Percentiles rank a stretch among this genome's conserved stretches.
These are phyloP conservation scores for Sebastes goodei DNA, from an alignment of 2,797 vertebrate species.

Conservation along the genomic window DNA sequence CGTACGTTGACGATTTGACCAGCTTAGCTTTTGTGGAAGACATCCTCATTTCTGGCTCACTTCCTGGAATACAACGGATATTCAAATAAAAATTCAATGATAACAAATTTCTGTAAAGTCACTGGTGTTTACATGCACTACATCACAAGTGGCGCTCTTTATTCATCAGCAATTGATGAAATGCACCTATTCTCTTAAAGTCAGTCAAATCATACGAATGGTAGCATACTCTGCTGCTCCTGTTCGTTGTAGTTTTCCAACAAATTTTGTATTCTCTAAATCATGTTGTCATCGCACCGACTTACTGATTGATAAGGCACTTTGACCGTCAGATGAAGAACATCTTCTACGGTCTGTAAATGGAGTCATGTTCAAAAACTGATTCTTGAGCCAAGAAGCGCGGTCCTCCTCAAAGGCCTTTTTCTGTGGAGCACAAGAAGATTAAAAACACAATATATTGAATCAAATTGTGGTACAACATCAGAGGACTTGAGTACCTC, in stretches of 20 bases:
- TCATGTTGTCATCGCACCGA: background rate
- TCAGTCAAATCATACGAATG: background rate
- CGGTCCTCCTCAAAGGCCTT: conserved; percentile 83
- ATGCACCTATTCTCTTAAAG: background rate
- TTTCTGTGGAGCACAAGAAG: conserved; percentile 64
- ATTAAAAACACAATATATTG: background rate
- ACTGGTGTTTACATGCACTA: background rate
- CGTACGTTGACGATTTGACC: conserved; percentile 58
- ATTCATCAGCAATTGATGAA: background rate
- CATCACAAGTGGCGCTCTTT: background rate
- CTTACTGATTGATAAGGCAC: conserved; percentile 82
- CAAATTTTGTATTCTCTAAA: background rate
- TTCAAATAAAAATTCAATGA: background rate
- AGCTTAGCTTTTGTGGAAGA: conserved; percentile 60
- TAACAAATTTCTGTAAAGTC: background rate
- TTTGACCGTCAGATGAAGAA: conserved; percentile 74
- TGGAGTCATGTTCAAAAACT: conserved; percentile 85
- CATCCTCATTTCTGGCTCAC: conserved; percentile 77
- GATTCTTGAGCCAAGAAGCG: conserved; percentile 83
- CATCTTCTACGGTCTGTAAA: conserved; percentile 78
- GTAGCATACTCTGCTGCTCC: background rate
- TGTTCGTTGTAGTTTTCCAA: background rate
- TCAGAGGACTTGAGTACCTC: conserved; percentile 81
- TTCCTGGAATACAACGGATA: conserved; percentile 58
- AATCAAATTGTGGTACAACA: background rate